Evolutionary conservation across 2,888 invertebrate genomes (phyloP), one percentile per base, ranked within the genome.

Genomic region (Pristionchus fissidentatus): DNA sequence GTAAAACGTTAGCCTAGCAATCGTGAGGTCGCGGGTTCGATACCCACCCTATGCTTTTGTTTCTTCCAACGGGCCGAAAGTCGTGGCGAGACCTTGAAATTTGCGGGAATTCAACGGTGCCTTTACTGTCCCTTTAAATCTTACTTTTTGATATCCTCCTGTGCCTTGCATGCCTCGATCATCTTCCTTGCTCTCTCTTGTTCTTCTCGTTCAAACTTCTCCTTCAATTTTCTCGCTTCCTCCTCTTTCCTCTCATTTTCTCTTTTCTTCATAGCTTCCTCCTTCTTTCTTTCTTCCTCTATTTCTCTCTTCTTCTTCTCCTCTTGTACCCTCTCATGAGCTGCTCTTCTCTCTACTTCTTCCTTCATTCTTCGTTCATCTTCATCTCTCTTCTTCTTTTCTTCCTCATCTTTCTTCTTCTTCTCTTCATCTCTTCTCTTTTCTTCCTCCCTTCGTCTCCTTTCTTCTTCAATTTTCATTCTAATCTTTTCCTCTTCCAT

Each of bases 381-480:
- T 55, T 38, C 29, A 46, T 66, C 26, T 66, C 3, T 35, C 38
- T 38, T 19, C 15, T 29, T n/a, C 29, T 35, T 43, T 26, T 46
- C 32, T 49, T 46, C 49, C 22, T 75, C 43, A 46, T 46, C 43
- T 75, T 49, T 26, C 19, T 46, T 46, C 38, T 29, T 75, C 70
- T 73, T 73, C 26, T 73, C 43, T 10, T 32, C 32, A n/a, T 29
- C n/a, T 73, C 43, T 43, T 73, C 43, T 73, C 41, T 73, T 32
- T 26, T 73, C 43, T 43, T 43, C 43, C 41, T 73, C 41, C 26
- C 43, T 73, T 73, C 70, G 15, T 73, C 73, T n/a, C n/a, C 66
- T 41, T 26, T 75, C 46, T n/a, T 46, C 43, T 41, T 46, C 75
- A 19, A 5, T 26, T 75, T 8, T 43, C 3, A 4, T 43, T 26